Conservation (phyloP, 2,797 vertebrate species). For the Cynodonichthys magdalenae region DNA sequence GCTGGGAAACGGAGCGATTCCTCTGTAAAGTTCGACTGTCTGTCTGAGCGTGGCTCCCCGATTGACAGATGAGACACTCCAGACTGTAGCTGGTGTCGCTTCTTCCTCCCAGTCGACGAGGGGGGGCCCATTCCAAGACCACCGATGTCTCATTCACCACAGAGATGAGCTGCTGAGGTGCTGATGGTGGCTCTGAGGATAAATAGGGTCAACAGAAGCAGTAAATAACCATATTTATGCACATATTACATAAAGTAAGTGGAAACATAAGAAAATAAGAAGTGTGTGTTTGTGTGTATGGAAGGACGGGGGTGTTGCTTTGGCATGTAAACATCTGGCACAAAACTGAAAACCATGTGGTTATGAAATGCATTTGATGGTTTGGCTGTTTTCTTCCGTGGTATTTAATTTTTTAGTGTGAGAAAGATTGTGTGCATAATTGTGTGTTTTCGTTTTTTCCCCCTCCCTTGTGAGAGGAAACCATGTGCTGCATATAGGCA, state of each 20-base stretch:
- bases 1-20: conserved; percentile 55
- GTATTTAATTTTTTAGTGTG: conserved; percentile 52
- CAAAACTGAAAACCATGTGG: conserved; percentile 51
- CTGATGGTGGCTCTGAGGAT: conserved; percentile 89
- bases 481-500: conserved; percentile 76
- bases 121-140: conserved; percentile 95
- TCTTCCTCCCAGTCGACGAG: conserved; percentile 87
- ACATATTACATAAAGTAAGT: conserved; percentile 7
- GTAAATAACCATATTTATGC: conserved; percentile 12
- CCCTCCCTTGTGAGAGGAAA: conserved; percentile 63
- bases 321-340: conserved; percentile 69
- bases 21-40: conserved; percentile 32
- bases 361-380: conserved; percentile 62
- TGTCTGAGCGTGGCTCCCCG: conserved; percentile 37
- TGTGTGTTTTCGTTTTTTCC: conserved; percentile 64
- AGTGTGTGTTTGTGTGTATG: not conserved
- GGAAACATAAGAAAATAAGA: conserved; percentile 13
- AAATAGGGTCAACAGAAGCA: conserved; percentile 4
- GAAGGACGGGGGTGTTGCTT: conserved; percentile 17
- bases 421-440: conserved; percentile 18
- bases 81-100: conserved; percentile 87
- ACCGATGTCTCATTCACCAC: conserved; percentile 97
- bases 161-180: conserved; percentile 94
- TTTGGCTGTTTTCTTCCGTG: conserved; percentile 66
- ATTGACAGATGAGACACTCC: conserved; percentile 87